Conservation (phyloP, 53 echinoderm and acorn worm species). For the Paracentrotus lividus region DNA sequence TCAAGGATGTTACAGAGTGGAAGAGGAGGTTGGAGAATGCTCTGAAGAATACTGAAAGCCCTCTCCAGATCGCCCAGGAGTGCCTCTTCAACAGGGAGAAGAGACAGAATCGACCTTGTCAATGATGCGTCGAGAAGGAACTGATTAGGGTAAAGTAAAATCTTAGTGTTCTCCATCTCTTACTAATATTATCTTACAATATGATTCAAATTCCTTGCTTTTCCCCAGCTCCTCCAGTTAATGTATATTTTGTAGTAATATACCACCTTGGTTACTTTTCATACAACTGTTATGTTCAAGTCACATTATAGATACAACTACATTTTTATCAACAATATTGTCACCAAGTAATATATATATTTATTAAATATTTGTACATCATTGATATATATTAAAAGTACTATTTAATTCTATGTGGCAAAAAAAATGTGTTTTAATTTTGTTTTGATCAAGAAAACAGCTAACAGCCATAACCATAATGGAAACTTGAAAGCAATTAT, state of each 20-base stretch:
- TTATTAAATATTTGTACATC: background rate
- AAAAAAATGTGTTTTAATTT: background rate
- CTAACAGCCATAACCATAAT: background rate
- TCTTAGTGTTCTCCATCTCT: no score
- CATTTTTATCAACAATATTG: background rate
- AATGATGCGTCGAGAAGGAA: conserved; percentile 96
- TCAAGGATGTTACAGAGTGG: conserved; percentile 87
- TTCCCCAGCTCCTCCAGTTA: no score
- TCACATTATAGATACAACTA: background rate
- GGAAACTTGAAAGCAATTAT: background rate
- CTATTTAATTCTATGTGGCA: background rate
- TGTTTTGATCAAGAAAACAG: background rate
- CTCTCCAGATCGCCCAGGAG: conserved; percentile 98
- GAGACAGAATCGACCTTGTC: conserved; percentile 97
- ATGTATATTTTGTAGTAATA: no score
- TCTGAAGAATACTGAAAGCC: conserved; percentile 96
- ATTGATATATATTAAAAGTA: background rate
- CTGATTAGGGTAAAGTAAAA: conserved; percentile 84
- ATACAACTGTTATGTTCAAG: background rate
- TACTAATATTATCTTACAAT: no score
- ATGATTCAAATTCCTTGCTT: no score
- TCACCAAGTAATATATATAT: background rate
- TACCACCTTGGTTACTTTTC: background rate
- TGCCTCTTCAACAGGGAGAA: conserved; percentile 99
- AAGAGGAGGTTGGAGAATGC: conserved; percentile 95